Evolutionary conservation across 2,888 invertebrate species (phyloP).

Genomic region (Chironomus riparius): DNA sequence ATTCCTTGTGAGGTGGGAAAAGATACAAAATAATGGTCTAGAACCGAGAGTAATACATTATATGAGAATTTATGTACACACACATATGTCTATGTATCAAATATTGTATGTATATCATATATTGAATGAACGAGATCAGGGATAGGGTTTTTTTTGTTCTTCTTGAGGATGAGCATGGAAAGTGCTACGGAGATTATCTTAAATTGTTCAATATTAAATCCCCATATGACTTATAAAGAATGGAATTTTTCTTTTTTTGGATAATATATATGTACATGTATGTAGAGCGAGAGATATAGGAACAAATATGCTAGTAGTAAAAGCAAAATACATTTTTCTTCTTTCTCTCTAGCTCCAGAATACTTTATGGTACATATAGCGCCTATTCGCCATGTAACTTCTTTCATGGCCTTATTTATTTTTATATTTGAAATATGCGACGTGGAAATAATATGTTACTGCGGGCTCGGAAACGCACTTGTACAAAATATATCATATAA

Average conservation of each 20-base stretch:
- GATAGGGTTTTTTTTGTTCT: neutral
- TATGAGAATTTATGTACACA: conserved; percentile 5
- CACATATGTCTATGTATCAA: neutral
- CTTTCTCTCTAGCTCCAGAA: neutral
- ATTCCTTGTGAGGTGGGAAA: neutral
- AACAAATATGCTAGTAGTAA: too few relatives aligned
- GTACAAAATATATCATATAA: neutral
- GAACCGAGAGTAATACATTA: conserved; percentile 4
- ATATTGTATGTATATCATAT: too few relatives aligned
- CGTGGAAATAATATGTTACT: neutral
- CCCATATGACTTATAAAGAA: conserved; percentile 20
- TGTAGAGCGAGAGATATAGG: too few relatives aligned
- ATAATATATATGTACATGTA: neutral
- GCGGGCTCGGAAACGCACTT: neutral
- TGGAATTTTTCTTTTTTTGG: neutral
- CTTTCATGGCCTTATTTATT: neutral
- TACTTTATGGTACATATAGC: neutral
- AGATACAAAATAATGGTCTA: neutral
- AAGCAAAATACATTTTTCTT: too few relatives aligned
- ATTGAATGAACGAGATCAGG: neutral
- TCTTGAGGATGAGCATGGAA: neutral
- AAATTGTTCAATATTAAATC: conserved; percentile 23
- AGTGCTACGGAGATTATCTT: conserved; percentile 18
- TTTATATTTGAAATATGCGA: neutral
- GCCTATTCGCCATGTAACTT: neutral